These are phyloP conservation scores for Mayetiola destructor DNA, from an alignment of 2,888 invertebrate species.

Conservation along the genomic window DNA sequence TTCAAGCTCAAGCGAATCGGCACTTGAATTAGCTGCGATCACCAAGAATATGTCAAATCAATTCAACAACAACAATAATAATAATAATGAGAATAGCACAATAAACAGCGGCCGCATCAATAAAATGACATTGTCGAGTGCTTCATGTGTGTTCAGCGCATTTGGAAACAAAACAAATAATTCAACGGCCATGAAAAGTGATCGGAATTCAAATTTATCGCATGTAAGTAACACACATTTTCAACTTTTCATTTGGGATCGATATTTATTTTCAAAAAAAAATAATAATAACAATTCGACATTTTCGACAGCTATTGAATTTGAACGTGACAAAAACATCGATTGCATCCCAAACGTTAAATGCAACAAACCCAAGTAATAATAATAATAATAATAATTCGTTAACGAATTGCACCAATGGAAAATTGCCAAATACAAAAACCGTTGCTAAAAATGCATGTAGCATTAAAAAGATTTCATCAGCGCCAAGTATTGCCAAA, in stretches of 20 bases:
- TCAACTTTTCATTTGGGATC: too few relatives aligned
- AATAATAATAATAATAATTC: too few relatives aligned
- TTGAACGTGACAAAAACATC: neutral
- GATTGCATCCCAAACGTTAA: neutral
- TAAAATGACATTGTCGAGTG: neutral
- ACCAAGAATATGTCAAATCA: constrained; percentile 7
- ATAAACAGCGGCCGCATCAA: neutral
- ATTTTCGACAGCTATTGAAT: neutral
- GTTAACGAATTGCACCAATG: neutral
- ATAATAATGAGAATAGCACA: too few relatives aligned
- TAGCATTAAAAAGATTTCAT: constrained; percentile 14
- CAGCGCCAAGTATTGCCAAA: constrained; percentile 20
- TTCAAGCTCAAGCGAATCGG: constrained; percentile 53
- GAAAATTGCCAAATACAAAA: constrained; percentile 1
- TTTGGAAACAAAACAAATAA: constrained; percentile 21
- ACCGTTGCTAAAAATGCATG: neutral
- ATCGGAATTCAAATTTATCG: constrained; percentile 8
- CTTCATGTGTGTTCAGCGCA: constrained; percentile 19
- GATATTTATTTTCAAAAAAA: too few relatives aligned
- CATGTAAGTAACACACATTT: constrained; percentile 1
- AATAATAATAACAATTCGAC: neutral
- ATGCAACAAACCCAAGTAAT: neutral
- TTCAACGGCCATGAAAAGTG: constrained; percentile 1
- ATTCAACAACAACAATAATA: neutral
- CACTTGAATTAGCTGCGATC: constrained; percentile 12